Evolutionary conservation across 2,797 vertebrate species (phyloP).

Genomic region (Enteromius afrohamiltoni): DNA sequence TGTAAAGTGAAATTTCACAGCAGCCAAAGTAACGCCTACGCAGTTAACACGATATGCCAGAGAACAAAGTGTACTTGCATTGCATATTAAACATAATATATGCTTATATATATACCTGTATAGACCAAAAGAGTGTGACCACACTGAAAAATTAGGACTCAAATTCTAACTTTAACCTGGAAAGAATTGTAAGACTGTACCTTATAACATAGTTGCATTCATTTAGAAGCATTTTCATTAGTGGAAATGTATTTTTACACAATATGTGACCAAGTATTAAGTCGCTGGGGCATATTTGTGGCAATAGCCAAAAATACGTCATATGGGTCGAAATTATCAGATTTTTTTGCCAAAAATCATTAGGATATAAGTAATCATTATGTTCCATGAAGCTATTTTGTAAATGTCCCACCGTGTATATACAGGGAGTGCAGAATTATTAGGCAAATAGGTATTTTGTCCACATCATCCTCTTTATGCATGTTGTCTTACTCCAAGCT

Average conservation of each 20-base stretch:
- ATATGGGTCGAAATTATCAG: no score
- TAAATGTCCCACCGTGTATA: no score
- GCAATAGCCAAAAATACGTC: no score
- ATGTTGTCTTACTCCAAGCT: no score
- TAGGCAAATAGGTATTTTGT: no score
- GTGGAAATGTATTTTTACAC: neutral
- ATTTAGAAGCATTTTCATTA: neutral
- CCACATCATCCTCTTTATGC: no score
- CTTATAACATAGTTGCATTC: neutral
- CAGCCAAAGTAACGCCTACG: neutral
- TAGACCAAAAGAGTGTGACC: neutral
- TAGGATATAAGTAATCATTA: no score
- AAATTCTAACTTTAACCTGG: neutral
- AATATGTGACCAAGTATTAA: neutral
- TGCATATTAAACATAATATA: neutral
- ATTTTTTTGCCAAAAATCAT: no score
- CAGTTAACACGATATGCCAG: neutral
- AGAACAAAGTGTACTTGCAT: neutral
- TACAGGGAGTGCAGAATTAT: no score
- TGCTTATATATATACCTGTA: neutral
- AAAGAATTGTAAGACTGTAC: neutral
- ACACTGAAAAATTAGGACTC: neutral
- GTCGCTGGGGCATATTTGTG: no score
- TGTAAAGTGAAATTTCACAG: constrained; percentile 10
- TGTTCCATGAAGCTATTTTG: no score